phyloP scores from a whole-genome alignment of 2,113 vertebrate genomes.

The Pogonocichla stellata region DNA sequence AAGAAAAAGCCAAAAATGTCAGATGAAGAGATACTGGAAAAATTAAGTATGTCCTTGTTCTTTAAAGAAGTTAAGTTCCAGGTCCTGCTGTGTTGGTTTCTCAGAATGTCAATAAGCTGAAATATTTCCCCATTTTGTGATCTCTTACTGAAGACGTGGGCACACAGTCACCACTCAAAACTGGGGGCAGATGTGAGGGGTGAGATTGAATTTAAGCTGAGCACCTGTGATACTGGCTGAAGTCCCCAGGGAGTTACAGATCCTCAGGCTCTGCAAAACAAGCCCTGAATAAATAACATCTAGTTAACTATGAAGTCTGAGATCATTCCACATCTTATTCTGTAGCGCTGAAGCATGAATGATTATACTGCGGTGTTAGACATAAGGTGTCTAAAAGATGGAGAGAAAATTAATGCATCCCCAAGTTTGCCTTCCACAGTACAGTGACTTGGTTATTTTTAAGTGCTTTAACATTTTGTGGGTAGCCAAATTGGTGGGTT shows the following conservation, averaged over 20 bases:
- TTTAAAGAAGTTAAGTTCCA: background rate
- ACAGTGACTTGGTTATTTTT: background rate
- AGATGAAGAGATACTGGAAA: constrained; percentile 96
- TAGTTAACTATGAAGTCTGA: background rate
- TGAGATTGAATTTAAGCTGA: background rate
- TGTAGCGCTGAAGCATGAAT: background rate
- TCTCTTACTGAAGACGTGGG: background rate
- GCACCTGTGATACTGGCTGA: background rate
- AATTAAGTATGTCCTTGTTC: constrained; percentile 82
- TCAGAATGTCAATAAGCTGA: background rate
- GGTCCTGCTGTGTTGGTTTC: background rate
- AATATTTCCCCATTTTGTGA: background rate
- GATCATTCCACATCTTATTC: background rate
- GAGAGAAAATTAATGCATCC: background rate
- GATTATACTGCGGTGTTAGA: background rate
- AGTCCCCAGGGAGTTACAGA: background rate
- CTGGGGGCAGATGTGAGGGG: background rate
- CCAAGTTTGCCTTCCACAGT: background rate
- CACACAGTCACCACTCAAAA: background rate
- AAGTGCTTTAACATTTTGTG: background rate
- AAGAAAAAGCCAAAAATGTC: constrained; percentile 98
- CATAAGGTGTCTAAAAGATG: background rate
- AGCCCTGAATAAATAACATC: background rate
- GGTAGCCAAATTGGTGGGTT: background rate
- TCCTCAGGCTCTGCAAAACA: background rate